These are phyloP conservation scores for Lophochroa leadbeateri DNA, from an alignment of 2,113 vertebrate species.

Conservation along the genomic window DNA sequence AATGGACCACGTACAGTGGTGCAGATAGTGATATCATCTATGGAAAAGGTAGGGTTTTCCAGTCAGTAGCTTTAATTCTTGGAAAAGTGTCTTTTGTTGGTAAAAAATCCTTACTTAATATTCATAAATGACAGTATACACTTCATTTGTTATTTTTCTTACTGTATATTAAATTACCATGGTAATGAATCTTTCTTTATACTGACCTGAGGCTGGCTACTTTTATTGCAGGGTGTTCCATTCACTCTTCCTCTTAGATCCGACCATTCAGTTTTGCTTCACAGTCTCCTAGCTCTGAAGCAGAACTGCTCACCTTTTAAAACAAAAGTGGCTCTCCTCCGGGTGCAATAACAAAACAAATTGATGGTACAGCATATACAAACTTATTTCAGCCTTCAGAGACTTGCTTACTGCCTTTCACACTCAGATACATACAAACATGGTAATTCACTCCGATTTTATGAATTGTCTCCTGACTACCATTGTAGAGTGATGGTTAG, in stretches of 20 bases:
- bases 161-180: not conserved
- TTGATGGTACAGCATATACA: slow-evolving; percentile 7
- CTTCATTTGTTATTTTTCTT: slow-evolving; percentile 7
- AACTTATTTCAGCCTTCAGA: slow-evolving; percentile 29
- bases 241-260: not conserved
- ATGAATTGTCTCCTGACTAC: slow-evolving; percentile 48
- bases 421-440: slow-evolving; percentile 14
- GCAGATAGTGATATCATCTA: not conserved
- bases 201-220: slow-evolving; percentile 11
- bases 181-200: slow-evolving; percentile 43
- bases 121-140: not conserved
- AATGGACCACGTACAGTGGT: not conserved
- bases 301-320: slow-evolving; percentile 48
- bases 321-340: slow-evolving; percentile 2
- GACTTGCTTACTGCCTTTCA: slow-evolving; percentile 34
- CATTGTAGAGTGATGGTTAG: slow-evolving; percentile 24
- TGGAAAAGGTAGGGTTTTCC: not conserved
- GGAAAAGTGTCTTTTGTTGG: not conserved
- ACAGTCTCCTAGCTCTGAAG: slow-evolving; percentile 23
- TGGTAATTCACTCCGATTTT: slow-evolving; percentile 54
- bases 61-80: not conserved
- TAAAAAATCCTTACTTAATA: not conserved
- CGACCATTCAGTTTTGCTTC: slow-evolving; percentile 34
- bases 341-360: slow-evolving; percentile 37
- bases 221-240: slow-evolving; percentile 2